Conservation (phyloP, 2,888 invertebrate species). For the Julus scanicus region DNA sequence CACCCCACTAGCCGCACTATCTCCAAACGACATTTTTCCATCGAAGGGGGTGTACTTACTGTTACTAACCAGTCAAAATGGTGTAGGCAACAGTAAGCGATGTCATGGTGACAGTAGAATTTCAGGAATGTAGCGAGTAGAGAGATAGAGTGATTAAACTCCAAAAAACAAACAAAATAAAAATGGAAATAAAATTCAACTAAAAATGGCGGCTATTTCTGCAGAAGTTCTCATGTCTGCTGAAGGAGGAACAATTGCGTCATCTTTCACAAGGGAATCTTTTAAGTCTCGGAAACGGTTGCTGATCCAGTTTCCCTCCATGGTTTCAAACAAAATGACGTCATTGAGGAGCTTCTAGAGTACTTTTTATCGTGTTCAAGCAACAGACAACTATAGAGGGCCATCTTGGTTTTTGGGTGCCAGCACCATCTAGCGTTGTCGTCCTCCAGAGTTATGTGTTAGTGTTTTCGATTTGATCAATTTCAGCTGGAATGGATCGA, state of each 20-base stretch:
- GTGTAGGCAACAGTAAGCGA: not conserved
- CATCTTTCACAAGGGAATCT: not conserved
- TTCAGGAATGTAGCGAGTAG: not conserved
- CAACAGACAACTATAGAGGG: not conserved
- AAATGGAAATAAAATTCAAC: not conserved
- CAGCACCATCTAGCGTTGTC: conserved; percentile 3
- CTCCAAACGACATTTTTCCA: conserved; percentile 56
- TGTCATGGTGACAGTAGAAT: too few species aligned
- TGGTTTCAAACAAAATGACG: not conserved
- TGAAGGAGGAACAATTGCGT: not conserved
- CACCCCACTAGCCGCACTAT: conserved; percentile 41
- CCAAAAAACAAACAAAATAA: not conserved
- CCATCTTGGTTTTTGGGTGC: not conserved
- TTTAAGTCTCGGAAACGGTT: not conserved
- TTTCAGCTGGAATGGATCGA: not conserved
- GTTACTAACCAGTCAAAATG: not conserved
- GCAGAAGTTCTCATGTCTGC: not conserved
- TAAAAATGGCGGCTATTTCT: not conserved
- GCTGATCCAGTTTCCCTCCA: not conserved
- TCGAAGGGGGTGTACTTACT: not conserved
- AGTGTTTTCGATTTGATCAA: not conserved
- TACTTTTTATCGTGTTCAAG: not conserved
- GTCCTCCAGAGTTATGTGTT: not conserved
- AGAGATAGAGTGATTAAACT: too few species aligned
- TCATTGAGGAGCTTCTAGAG: not conserved